phyloP scores from a whole-genome alignment of 2,888 invertebrate species.

The Nephrocerus scutellatus region DNA sequence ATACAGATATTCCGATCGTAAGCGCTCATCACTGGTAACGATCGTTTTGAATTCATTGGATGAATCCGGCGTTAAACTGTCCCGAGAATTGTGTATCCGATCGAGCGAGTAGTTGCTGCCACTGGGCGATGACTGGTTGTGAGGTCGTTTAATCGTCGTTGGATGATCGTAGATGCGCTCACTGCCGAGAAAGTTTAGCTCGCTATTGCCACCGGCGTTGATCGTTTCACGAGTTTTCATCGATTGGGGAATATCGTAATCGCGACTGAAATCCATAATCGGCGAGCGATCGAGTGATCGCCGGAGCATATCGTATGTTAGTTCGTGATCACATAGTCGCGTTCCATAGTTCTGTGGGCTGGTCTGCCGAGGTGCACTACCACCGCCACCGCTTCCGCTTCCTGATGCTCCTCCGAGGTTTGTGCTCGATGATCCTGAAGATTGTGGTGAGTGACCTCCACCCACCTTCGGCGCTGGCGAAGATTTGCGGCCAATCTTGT shows the following conservation, averaged over 20 bases:
- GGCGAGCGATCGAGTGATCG: conserved; percentile 41
- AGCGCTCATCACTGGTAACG: conserved; percentile 21
- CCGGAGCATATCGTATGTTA: conserved; percentile 44
- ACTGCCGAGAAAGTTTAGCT: conserved; percentile 43
- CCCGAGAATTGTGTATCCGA: conserved; percentile 22
- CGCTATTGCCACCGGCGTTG: conserved; percentile 42
- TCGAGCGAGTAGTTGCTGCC: conserved; percentile 31
- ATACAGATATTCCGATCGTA: conserved; percentile 29
- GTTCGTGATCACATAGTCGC: conserved; percentile 45
- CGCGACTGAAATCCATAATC: conserved; percentile 45
- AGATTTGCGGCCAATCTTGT: conserved; percentile 22
- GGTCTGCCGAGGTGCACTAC: conserved; percentile 33
- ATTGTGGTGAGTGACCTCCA: conserved; percentile 37
- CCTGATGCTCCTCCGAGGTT: conserved; percentile 32
- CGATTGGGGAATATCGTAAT: conserved; percentile 37
- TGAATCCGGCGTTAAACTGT: conserved; percentile 30
- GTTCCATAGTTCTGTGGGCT: conserved; percentile 47
- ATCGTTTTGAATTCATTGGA: conserved; percentile 24
- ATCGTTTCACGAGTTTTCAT: conserved; percentile 41
- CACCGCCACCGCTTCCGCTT: too few relatives aligned
- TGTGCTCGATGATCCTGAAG: conserved; percentile 27
- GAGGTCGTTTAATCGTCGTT: conserved; percentile 29
- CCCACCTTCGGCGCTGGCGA: conserved; percentile 29
- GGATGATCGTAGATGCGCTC: conserved; percentile 43
- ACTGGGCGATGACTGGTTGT: conserved; percentile 27